Base-by-base conservation (phyloP, 1,140 invertebrate species). In the Argopecten irradians region DNA sequence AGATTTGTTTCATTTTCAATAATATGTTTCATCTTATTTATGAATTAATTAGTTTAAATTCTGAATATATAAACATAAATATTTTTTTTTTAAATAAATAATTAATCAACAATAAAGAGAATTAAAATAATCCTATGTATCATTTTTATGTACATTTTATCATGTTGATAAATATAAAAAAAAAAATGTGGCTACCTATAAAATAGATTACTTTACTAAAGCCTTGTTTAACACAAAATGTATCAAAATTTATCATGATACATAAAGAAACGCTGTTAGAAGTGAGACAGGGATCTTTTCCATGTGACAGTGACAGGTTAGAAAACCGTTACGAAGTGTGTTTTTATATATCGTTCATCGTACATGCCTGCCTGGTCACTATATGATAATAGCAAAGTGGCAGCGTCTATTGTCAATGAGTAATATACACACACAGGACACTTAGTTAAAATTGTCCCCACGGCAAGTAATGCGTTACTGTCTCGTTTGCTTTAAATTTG, bases 221-320 rank as follows among this genome's bases (percentile, higher is more conserved):
- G 16, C n/a, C 8, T 71, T 71, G 55, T 71, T 11, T 71, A 28
- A 71, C n/a, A 71, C 55, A 71, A 71, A 16, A 71, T 71, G 8
- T 71, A 71, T 71, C 55, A 71, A 71, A 71, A 71, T 71, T 71
- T 71, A 71, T 71, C 55, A 71, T 71, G 55, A 71, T 71, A 71
- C n/a, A 46, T 46, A 46, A 46, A 46, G 16, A 71, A 71, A 71
- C n/a, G 22, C 55, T 71, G 55, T 71, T 71, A 28, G 3, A n/a
- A 19, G 43, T 19, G 9, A 71, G 55, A 71, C 55, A n/a, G 1
- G n/a, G 16, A 71, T 71, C 55, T 71, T 46, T 46, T 39, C 9
- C 22, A 14, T 11, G 22, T 71, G 55, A 71, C 55, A 71, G 16
- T 71, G 55, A 71, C 55, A n/a, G n/a, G 55, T n/a, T 71, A 71